Conservation (phyloP, 2,888 invertebrate genomes). For the Napeogenes inachia region DNA sequence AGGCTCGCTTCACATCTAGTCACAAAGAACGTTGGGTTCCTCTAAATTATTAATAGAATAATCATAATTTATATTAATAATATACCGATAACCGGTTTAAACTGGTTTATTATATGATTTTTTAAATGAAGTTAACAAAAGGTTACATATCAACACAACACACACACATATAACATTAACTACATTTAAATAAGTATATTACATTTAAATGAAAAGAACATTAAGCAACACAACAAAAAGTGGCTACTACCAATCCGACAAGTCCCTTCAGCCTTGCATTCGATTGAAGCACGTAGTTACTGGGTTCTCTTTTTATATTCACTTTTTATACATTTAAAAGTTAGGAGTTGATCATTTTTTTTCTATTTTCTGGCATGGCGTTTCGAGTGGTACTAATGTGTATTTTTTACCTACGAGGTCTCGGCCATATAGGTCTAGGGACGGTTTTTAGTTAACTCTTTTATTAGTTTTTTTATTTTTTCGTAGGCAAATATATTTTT, state of each 20-base stretch:
- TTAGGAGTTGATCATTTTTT: conserved; percentile 36
- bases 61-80: too few relatives aligned
- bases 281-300: conserved; percentile 51
- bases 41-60: neutral
- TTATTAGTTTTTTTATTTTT: neutral
- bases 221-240: conserved; percentile 26
- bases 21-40: neutral
- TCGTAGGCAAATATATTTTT: neutral
- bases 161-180: conserved; percentile 2
- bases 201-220: conserved; percentile 20
- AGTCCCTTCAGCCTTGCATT: conserved; percentile 47
- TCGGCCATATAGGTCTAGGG: neutral
- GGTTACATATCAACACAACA: neutral
- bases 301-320: conserved; percentile 37
- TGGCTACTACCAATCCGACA: conserved; percentile 49
- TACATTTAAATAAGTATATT: conserved; percentile 7
- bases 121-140: too few relatives aligned
- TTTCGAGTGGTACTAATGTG: conserved; percentile 24
- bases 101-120: too few relatives aligned
- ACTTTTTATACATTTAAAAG: conserved; percentile 38
- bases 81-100: too few relatives aligned
- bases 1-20: neutral
- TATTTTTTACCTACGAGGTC: conserved; percentile 10
- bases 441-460: too few relatives aligned
- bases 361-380: conserved; percentile 43